Evolutionary conservation across 2,888 invertebrate genomes (phyloP).

Genomic region (Chesias legatella): DNA sequence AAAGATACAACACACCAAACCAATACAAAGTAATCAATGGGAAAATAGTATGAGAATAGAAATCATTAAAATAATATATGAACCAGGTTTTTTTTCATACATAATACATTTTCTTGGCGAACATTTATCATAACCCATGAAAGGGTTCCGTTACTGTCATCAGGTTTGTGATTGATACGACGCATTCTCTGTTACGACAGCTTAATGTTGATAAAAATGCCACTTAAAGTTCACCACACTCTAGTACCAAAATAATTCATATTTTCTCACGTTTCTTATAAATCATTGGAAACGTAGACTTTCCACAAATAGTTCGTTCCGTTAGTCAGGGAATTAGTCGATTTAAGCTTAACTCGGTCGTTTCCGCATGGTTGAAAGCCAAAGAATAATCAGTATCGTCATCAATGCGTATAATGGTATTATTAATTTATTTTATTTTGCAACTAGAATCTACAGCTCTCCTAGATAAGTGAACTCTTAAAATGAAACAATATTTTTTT

Average conservation of each 20-base stretch:
- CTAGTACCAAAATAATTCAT: slow-evolving; percentile 45
- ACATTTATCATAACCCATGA: slow-evolving; percentile 6
- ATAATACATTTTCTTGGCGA: not conserved
- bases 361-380: slow-evolving; percentile 54
- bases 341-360: slow-evolving; percentile 46
- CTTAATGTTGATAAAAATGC: slow-evolving; percentile 8
- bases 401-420: too few species aligned
- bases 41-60: too few species aligned
- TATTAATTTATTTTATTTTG: too few species aligned
- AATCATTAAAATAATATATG: too few species aligned
- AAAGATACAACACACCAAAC: too few species aligned
- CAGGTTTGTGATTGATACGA: slow-evolving; percentile 12
- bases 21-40: too few species aligned
- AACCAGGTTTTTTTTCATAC: too few species aligned
- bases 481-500: too few species aligned
- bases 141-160: slow-evolving; percentile 9
- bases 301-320: slow-evolving; percentile 68
- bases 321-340: slow-evolving; percentile 59
- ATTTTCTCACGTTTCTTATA: slow-evolving; percentile 63
- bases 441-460: too few species aligned
- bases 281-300: slow-evolving; percentile 58
- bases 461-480: too few species aligned
- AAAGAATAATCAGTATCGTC: too few species aligned
- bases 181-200: slow-evolving; percentile 14
- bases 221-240: slow-evolving; percentile 28